These are phyloP conservation scores for Gryllus longicercus DNA, from an alignment of 2,888 invertebrate species.

Conservation along the genomic window DNA sequence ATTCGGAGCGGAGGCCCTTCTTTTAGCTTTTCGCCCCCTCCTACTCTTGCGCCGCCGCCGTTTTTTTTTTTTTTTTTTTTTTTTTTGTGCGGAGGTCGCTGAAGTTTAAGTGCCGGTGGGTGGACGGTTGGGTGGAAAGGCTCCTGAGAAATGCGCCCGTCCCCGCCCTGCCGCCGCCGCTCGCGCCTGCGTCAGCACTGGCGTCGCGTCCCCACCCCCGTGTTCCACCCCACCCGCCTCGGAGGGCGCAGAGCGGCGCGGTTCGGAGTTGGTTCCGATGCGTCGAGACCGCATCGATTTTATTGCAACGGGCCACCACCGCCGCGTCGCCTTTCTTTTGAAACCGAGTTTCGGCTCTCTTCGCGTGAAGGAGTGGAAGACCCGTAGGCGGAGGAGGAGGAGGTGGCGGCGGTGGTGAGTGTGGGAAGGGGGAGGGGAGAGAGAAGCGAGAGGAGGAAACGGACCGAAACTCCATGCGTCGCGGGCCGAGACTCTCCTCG, in stretches of 20 bases:
- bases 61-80: neutral
- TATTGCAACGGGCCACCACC: neutral
- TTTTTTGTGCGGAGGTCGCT: neutral
- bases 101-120: conserved; percentile 11
- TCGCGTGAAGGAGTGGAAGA: neutral
- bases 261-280: neutral
- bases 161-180: neutral
- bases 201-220: neutral
- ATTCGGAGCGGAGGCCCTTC: neutral
- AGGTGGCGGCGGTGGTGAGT: neutral
- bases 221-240: neutral
- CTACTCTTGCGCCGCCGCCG: neutral
- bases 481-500: neutral
- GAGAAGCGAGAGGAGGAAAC: neutral
- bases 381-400: neutral
- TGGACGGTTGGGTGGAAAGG: neutral
- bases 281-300: conserved; percentile 17
- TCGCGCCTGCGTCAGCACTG: conserved; percentile 1
- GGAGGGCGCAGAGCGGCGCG: neutral
- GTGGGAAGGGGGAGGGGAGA: neutral
- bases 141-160: neutral
- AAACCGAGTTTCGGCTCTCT: neutral
- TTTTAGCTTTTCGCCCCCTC: conserved; percentile 4
- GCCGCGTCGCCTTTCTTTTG: neutral
- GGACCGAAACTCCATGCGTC: neutral